phyloP scores from a whole-genome alignment of 2,113 vertebrate genomes.

The Fukomys damarensis region DNA sequence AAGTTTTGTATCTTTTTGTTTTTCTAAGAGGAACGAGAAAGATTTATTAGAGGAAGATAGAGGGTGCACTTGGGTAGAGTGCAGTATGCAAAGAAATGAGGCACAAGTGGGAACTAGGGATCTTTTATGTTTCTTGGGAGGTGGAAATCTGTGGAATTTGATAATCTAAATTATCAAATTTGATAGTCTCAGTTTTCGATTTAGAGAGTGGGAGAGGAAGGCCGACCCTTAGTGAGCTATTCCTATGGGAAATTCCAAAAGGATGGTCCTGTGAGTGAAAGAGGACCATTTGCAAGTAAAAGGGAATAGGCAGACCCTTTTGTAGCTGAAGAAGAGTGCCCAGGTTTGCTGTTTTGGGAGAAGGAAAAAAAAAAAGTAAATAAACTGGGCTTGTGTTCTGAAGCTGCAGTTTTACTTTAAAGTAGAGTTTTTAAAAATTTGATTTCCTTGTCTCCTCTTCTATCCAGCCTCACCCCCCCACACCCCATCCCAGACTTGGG shows the following conservation, averaged over 20 bases:
- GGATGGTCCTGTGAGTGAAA: not conserved
- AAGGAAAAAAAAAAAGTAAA: not conserved
- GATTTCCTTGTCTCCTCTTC: not conserved
- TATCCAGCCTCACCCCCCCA: not conserved
- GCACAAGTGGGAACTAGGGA: not conserved
- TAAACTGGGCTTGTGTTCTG: not conserved
- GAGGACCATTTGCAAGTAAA: not conserved
- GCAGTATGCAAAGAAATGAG: not conserved
- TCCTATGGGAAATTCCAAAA: not conserved
- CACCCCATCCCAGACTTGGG: not conserved
- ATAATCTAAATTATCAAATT: no score
- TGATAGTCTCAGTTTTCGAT: not conserved
- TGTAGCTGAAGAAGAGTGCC: not conserved
- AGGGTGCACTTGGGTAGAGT: not conserved
- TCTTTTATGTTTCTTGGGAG: not conserved
- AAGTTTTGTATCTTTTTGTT: not conserved
- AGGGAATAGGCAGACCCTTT: no score
- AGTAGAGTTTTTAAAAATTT: not conserved
- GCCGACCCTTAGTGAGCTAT: not conserved
- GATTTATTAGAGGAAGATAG: not conserved
- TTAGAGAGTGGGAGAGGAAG: not conserved
- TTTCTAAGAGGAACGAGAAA: not conserved
- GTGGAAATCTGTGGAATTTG: not conserved
- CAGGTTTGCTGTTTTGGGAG: not conserved
- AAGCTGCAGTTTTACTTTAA: not conserved